Evolutionary conservation across 2,888 invertebrate genomes (phyloP).

Genomic region (Ceriagrion tenellum): DNA sequence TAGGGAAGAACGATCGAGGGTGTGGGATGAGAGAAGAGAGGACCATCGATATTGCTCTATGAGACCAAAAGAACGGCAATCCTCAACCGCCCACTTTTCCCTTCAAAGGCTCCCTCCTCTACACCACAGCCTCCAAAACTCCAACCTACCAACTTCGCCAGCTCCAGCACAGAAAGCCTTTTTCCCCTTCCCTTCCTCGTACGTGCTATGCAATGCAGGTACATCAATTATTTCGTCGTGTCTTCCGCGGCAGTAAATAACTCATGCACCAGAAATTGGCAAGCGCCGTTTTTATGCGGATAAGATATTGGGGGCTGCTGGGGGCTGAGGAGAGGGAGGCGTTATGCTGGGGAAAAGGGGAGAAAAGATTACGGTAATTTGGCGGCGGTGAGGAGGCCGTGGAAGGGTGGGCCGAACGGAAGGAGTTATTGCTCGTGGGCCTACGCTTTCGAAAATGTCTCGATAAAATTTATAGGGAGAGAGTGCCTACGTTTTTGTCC

Average conservation of each 20-base stretch:
- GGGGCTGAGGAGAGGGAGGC: neutral
- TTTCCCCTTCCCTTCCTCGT: neutral
- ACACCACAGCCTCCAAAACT: neutral
- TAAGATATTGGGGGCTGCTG: conserved; percentile 49
- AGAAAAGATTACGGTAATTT: conserved; percentile 45
- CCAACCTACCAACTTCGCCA: neutral
- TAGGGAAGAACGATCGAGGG: neutral
- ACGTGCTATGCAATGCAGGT: conserved; percentile 56
- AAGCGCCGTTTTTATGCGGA: conserved; percentile 55
- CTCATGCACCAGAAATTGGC: conserved; percentile 66
- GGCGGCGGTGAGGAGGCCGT: neutral
- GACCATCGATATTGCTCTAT: conserved; percentile 55
- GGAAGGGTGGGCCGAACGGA: neutral
- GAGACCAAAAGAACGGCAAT: conserved; percentile 35
- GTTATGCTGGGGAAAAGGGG: neutral
- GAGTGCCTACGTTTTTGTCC: neutral
- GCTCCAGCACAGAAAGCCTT: neutral
- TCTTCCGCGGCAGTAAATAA: conserved; percentile 61
- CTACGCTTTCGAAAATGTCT: conserved; percentile 58
- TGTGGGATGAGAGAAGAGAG: neutral
- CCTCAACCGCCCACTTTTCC: neutral
- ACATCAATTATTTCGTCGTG: conserved; percentile 65
- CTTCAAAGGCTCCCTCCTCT: neutral
- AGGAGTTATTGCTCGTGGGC: conserved; percentile 38
- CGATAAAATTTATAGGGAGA: conserved; percentile 13